phyloP scores from a whole-genome alignment of 2,797 vertebrate genomes.

The Muraenolepis orangiensis region DNA sequence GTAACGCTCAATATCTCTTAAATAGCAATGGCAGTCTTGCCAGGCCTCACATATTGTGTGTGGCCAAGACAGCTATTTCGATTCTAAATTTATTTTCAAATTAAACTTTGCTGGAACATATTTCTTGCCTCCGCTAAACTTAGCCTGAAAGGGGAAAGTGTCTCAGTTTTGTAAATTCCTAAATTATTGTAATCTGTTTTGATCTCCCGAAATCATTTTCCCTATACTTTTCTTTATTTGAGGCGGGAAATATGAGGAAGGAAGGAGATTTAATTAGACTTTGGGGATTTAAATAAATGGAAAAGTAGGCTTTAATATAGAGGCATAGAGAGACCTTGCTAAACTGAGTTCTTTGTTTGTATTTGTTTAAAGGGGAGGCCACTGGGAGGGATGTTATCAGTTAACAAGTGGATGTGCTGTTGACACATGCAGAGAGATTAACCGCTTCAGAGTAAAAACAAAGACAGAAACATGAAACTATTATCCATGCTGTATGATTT shows the following conservation, averaged over 20 bases:
- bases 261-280: not conserved
- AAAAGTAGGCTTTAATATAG: not conserved
- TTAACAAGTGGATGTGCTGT: conserved; percentile 25
- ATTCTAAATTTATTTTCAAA: conserved; percentile 40
- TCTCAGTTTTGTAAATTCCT: conserved; percentile 14
- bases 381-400: conserved; percentile 17
- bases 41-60: conserved; percentile 25
- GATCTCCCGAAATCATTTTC: not conserved
- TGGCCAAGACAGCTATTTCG: conserved; percentile 36
- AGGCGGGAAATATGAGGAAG: not conserved
- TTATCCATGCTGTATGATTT: not conserved
- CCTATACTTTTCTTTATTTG: not conserved
- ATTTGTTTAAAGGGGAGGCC: conserved; percentile 12
- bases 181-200: not conserved
- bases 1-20: conserved; percentile 34
- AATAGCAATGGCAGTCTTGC: conserved; percentile 48
- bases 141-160: not conserved
- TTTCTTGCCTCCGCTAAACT: not conserved
- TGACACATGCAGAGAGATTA: conserved; percentile 30
- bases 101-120: conserved; percentile 17
- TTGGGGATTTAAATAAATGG: not conserved
- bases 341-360: conserved; percentile 8
- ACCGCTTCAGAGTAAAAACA: conserved; percentile 20
- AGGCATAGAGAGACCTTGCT: not conserved
- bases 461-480: conserved; percentile 18